A percentile compares a stretch with the other conserved stretches of the same genome.
Conservation (phyloP, 2,888 invertebrate genomes). For the Bugula neritina region DNA sequence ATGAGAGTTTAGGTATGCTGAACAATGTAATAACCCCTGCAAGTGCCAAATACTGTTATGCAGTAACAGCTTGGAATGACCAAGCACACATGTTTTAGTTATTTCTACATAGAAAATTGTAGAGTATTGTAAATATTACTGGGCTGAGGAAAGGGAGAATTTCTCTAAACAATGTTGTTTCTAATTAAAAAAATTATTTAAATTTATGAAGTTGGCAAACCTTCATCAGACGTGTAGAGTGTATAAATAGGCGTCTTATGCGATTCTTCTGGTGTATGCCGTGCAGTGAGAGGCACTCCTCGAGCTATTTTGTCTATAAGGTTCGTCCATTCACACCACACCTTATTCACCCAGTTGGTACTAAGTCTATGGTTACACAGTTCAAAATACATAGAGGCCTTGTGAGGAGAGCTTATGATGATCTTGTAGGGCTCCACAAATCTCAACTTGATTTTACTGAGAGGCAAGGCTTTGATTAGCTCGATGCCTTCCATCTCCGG, state of each 20-base stretch:
- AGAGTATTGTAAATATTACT: no score
- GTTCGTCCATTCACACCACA: background rate
- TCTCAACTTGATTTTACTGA: background rate
- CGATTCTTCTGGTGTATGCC: background rate
- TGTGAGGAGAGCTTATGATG: background rate
- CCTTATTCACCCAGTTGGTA: background rate
- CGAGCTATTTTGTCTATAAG: background rate
- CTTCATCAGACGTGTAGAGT: conserved; percentile 10
- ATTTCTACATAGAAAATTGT: no score
- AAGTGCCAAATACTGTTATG: no score
- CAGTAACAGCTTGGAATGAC: no score
- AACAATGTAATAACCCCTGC: no score
- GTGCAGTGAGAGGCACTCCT: background rate
- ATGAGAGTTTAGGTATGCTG: no score
- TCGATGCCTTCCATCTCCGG: conserved; percentile 25
- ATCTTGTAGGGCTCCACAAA: background rate
- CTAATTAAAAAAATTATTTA: no score
- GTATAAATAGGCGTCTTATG: background rate
- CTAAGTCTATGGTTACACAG: background rate
- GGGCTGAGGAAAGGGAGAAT: no score
- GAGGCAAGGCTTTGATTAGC: conserved; percentile 15
- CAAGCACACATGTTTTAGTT: no score
- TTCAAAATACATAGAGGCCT: conserved; percentile 6
- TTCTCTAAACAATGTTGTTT: no score
- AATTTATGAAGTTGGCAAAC: background rate